Evolutionary conservation across 2,888 invertebrate genomes (phyloP).

Genomic region (Apocheima hispidaria): DNA sequence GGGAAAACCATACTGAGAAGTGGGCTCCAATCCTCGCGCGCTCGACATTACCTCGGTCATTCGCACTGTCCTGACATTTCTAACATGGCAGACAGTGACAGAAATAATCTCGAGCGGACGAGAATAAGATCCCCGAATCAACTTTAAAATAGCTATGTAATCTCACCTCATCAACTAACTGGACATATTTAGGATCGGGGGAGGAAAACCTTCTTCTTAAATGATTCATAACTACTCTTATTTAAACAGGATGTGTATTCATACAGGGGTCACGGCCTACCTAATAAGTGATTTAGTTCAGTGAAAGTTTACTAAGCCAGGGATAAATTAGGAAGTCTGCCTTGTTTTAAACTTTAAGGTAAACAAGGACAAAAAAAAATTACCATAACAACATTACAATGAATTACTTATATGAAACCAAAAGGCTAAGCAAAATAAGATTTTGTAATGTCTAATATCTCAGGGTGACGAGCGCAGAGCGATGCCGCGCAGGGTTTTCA

Average conservation of each 20-base stretch:
- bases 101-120: not conserved
- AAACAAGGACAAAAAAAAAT: too few relatives aligned
- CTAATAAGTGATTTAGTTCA: not conserved
- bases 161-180: conserved; percentile 59
- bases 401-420: too few relatives aligned
- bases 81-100: not conserved
- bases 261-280: not conserved
- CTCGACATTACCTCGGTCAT: conserved; percentile 15
- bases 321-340: too few relatives aligned
- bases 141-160: not conserved
- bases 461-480: too few relatives aligned
- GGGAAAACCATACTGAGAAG: conserved; percentile 28
- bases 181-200: conserved; percentile 62
- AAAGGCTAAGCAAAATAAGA: too few relatives aligned
- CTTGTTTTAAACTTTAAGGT: too few relatives aligned
- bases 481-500: too few relatives aligned
- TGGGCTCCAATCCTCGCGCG: not conserved
- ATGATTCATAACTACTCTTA: conserved; percentile 56
- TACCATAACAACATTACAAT: too few relatives aligned
- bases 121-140: not conserved
- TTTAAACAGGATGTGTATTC: not conserved
- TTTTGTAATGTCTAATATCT: too few relatives aligned
- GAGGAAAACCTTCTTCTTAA: conserved; percentile 58
- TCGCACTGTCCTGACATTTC: too few relatives aligned
- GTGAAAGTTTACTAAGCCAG: not conserved